Base-by-base conservation (phyloP, 1,140 invertebrate species). In the Apis dorsata region DNA sequence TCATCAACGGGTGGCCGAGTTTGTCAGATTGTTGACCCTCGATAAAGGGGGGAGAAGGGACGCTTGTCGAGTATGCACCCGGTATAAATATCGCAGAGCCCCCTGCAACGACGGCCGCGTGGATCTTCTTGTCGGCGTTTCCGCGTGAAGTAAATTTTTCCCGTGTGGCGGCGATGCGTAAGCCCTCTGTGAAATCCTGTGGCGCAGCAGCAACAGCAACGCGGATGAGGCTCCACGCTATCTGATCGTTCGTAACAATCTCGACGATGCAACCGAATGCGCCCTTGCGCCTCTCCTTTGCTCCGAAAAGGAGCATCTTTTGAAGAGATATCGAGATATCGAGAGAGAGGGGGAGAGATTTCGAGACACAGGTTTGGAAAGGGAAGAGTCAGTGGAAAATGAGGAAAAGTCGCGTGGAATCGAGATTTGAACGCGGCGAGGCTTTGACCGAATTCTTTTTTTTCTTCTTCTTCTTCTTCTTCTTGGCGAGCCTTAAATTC, bases 221-320 rank as follows among this genome's bases (percentile, higher is more conserved):
- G 72, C 62, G 77, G 84, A 34, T 84, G 84, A 85, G 81, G 81
- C 74, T 74, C 81, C 84, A 81, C 81, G 84, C 88, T 92, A 92
- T 92, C 89, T 90, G 92, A 92, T 92, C 88, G 89, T 83, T 90
- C 88, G 88, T 90, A 92, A 92, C 90, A 90, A 88, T 74, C 85
- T 34, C 68, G 78, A 85, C 75, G 72, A 79, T 86, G 88, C 85
- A 92, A 92, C 74, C 74, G 84, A 89, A 90, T 90, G 85, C 62
- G 83, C 81, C 85, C 24, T 24, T 24, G 24, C 28, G 72, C 62
- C 83, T 83, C 88, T 62, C 51, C 65, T 2, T 55, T 44, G 34
- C 34, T n/a, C 65, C 65, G 53, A 44, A 44, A 44, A 44, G 34
- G 5, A 44, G 34, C 34, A 44, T 4, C 34, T 44, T 44, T 3